These are phyloP conservation scores for Rhagonycha fulva DNA, from an alignment of 2,888 invertebrate species.

Conservation along the genomic window DNA sequence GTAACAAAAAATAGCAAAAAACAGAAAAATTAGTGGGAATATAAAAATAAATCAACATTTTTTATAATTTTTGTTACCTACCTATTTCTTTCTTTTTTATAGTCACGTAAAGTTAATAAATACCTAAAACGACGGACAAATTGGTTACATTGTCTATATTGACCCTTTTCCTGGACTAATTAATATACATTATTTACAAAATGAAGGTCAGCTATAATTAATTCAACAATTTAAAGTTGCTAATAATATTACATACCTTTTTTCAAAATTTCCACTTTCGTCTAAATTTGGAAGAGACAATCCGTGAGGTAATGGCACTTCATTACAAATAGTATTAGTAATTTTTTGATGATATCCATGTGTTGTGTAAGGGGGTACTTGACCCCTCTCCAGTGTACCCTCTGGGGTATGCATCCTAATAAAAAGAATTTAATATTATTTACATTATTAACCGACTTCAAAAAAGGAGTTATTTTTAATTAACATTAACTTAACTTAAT, in stretches of 20 bases:
- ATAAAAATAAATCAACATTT: too few relatives aligned
- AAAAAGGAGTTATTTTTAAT: too few relatives aligned
- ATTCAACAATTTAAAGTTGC: too few relatives aligned
- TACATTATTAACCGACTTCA: too few relatives aligned
- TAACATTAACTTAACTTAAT: too few relatives aligned
- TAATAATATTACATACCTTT: slow-evolving; percentile 42
- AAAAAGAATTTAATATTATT: neutral
- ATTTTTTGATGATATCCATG: slow-evolving; percentile 34
- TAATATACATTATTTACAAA: neutral
- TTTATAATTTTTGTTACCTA: too few relatives aligned
- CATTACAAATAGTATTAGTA: slow-evolving; percentile 17
- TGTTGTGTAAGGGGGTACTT: slow-evolving; percentile 44
- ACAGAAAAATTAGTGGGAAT: too few relatives aligned
- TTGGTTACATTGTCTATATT: too few relatives aligned
- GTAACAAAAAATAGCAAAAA: too few relatives aligned
- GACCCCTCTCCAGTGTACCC: slow-evolving; percentile 52
- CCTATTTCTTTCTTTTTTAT: too few relatives aligned
- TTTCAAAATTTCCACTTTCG: slow-evolving; percentile 52
- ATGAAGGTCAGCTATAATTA: neutral
- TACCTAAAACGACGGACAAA: too few relatives aligned
- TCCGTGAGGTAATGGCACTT: slow-evolving; percentile 38
- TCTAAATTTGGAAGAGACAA: slow-evolving; percentile 48
- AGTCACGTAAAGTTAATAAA: too few relatives aligned
- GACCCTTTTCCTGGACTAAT: neutral
- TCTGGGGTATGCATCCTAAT: slow-evolving; percentile 55